phyloP scores from a whole-genome alignment of 2,888 invertebrate genomes.

The Dendrolimus pini region DNA sequence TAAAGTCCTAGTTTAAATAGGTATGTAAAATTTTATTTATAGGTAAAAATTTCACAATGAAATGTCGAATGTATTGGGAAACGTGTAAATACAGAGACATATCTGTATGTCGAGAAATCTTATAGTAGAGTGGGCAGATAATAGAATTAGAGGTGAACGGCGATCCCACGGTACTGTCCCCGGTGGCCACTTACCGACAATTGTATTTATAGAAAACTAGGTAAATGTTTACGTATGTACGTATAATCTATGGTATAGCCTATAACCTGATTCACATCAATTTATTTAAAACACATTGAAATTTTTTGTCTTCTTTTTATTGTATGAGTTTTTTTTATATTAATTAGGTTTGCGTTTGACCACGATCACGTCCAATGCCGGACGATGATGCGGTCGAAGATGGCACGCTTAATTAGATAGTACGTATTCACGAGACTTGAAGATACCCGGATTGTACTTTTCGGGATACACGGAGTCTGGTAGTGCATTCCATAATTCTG shows the following conservation, averaged over 20 bases:
- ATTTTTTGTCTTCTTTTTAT: not conserved
- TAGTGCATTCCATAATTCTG: no score
- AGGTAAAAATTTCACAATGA: not conserved
- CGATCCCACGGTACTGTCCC: conserved; percentile 32
- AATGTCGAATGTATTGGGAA: conserved; percentile 18
- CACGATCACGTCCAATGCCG: no score
- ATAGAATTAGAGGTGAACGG: conserved; percentile 43
- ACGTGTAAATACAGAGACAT: conserved; percentile 14
- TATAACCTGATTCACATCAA: not conserved
- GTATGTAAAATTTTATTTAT: no score
- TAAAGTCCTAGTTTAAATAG: no score
- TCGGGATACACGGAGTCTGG: no score
- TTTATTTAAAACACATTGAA: not conserved
- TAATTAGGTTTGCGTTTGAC: no score
- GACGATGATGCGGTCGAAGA: no score
- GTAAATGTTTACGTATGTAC: not conserved
- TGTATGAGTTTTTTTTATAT: no score
- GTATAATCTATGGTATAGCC: not conserved
- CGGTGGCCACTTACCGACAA: conserved; percentile 1
- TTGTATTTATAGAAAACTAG: conserved; percentile 1
- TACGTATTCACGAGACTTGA: no score
- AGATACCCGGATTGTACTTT: no score
- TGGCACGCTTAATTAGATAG: no score
- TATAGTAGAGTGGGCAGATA: conserved; percentile 30
- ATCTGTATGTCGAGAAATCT: conserved; percentile 28